A percentile compares a stretch with the other conserved stretches of the same genome.
Conservation (phyloP, 2,888 invertebrate genomes). For the Hybos culiciformis region DNA sequence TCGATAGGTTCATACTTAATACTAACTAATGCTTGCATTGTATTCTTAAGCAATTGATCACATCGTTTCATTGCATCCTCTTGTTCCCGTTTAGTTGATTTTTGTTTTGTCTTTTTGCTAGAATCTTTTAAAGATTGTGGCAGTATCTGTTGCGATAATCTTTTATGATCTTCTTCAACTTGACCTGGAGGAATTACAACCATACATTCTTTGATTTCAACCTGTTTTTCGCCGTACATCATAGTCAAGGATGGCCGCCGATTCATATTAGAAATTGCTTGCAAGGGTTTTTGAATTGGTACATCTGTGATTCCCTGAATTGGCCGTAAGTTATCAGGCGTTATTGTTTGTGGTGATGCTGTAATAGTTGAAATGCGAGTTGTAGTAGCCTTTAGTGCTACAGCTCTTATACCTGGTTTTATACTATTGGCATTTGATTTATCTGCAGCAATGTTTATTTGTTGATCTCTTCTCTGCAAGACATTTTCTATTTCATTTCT, state of each 20-base stretch:
- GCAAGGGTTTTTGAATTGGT: no score
- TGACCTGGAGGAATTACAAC: not conserved
- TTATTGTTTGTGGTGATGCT: not conserved
- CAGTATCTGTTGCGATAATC: not conserved
- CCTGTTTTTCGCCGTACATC: no score
- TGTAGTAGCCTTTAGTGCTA: not conserved
- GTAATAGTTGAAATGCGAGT: not conserved
- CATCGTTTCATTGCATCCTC: constrained; percentile 22
- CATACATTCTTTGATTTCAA: not conserved
- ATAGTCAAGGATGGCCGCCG: no score
- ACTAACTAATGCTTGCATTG: constrained; percentile 29
- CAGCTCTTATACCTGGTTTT: not conserved
- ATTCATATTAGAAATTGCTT: no score
- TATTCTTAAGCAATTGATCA: constrained; percentile 28
- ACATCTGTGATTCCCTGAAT: no score
- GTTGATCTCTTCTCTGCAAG: no score
- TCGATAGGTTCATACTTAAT: constrained; percentile 31
- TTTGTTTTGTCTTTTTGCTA: not conserved
- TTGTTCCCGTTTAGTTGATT: constrained; percentile 21
- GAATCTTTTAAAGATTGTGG: not conserved
- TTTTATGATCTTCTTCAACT: not conserved
- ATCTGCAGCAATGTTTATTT: no score
- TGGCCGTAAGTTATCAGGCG: no score
- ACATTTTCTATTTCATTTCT: no score
- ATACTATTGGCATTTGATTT: no score